phyloP scores from a whole-genome alignment of 2,888 invertebrate species.

The Tipula lateralis region DNA sequence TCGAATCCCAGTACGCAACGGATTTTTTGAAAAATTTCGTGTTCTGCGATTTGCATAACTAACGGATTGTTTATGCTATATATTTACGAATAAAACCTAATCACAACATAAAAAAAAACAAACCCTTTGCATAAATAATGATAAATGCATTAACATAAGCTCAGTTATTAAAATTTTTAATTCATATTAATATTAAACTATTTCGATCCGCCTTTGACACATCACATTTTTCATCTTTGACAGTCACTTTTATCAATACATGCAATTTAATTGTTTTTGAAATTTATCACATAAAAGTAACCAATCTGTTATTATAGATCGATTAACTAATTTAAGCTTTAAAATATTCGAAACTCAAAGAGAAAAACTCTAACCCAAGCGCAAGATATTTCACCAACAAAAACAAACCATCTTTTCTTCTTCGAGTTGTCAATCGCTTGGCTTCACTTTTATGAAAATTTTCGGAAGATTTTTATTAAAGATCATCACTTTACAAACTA shows the following conservation, averaged over 20 bases:
- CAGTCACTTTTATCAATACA: neutral
- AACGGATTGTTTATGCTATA: neutral
- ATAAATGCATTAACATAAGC: neutral
- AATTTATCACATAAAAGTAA: neutral
- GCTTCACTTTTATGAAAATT: conserved; percentile 24
- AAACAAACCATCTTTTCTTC: neutral
- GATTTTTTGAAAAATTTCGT: neutral
- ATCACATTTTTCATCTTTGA: neutral
- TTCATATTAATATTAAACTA: neutral
- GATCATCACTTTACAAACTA: neutral
- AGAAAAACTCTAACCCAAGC: conserved; percentile 15
- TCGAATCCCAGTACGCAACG: neutral
- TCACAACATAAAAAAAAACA: neutral
- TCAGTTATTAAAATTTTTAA: neutral
- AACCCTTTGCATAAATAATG: neutral
- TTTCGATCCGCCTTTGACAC: neutral
- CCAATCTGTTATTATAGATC: neutral
- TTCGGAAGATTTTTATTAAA: neutral
- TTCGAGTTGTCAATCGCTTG: neutral
- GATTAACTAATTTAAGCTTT: neutral
- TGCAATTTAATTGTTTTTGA: neutral
- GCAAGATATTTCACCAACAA: neutral
- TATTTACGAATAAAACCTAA: no score
- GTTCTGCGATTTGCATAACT: neutral
- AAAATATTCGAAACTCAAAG: neutral